Conservation (phyloP, 1,140 invertebrate genomes). For the Drosophila mayri region DNA sequence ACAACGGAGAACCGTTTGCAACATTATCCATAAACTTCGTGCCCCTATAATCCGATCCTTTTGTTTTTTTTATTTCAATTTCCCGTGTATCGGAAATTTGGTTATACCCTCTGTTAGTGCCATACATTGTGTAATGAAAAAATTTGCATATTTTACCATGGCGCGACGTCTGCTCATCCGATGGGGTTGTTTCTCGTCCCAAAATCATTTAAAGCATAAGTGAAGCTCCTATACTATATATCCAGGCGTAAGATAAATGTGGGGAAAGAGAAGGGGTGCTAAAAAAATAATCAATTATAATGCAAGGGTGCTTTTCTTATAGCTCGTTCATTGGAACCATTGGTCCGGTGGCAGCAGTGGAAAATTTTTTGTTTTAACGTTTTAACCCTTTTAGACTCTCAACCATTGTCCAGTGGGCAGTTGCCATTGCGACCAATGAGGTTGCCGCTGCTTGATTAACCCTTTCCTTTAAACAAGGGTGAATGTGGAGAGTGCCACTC, state of each 20-base stretch:
- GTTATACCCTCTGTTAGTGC: conserved; percentile 4
- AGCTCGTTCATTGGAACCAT: neutral
- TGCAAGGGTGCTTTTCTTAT: conserved; percentile 20
- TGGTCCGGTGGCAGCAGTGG: conserved; percentile 12
- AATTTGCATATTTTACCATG: conserved; percentile 64
- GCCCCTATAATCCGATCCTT: no score
- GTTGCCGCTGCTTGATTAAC: conserved; percentile 41
- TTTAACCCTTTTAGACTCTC: conserved; percentile 57
- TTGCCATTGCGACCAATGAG: conserved; percentile 46
- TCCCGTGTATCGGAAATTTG: neutral
- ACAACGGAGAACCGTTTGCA: no score
- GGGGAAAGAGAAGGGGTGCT: neutral
- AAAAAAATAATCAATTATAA: conserved; percentile 10
- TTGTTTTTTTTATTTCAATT: neutral
- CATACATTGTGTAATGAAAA: conserved; percentile 51
- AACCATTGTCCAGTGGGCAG: conserved; percentile 68
- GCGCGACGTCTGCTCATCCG: conserved; percentile 26
- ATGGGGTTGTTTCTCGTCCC: conserved; percentile 52
- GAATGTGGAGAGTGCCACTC: conserved; percentile 30
- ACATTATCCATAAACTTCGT: neutral
- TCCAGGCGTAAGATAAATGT: conserved; percentile 1
- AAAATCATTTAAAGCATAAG: conserved; percentile 16
- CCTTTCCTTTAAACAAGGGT: conserved; percentile 49
- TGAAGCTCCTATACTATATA: conserved; percentile 7
- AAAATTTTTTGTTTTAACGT: conserved; percentile 56